These are phyloP conservation scores for Furnarius figulus DNA, from an alignment of 2,113 vertebrate genomes.

Conservation along the genomic window DNA sequence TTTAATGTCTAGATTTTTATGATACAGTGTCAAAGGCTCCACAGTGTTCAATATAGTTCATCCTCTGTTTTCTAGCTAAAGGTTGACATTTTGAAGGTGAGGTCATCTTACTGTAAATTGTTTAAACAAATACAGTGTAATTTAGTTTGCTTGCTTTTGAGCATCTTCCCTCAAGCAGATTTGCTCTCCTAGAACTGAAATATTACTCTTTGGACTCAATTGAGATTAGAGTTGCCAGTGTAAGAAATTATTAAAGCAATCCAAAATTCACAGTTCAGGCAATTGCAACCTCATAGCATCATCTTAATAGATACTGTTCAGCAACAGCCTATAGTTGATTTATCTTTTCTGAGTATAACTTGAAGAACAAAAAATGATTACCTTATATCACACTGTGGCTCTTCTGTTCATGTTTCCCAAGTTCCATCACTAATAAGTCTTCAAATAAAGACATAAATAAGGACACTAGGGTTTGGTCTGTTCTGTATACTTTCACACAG, in stretches of 20 bases:
- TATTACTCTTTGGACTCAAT: neutral
- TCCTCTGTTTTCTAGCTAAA: neutral
- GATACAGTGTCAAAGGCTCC: neutral
- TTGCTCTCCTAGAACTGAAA: neutral
- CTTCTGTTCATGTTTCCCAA: neutral
- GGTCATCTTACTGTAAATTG: neutral
- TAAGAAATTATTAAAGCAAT: neutral
- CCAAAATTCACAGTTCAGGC: neutral
- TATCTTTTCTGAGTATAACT: neutral
- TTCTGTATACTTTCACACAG: neutral
- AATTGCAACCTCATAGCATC: neutral
- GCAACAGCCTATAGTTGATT: neutral
- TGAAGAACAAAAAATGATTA: neutral
- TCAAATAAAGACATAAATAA: neutral
- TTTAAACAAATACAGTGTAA: neutral
- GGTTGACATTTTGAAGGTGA: neutral
- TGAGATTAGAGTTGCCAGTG: neutral
- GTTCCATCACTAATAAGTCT: neutral
- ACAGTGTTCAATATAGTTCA: neutral
- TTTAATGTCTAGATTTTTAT: neutral
- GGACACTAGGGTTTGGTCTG: neutral
- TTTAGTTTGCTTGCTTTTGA: neutral
- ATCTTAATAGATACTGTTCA: neutral
- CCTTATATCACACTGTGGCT: neutral
- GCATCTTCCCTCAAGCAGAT: neutral